Evolutionary conservation across 2,113 vertebrate genomes (phyloP).

Genomic region (Carassius auratus): DNA sequence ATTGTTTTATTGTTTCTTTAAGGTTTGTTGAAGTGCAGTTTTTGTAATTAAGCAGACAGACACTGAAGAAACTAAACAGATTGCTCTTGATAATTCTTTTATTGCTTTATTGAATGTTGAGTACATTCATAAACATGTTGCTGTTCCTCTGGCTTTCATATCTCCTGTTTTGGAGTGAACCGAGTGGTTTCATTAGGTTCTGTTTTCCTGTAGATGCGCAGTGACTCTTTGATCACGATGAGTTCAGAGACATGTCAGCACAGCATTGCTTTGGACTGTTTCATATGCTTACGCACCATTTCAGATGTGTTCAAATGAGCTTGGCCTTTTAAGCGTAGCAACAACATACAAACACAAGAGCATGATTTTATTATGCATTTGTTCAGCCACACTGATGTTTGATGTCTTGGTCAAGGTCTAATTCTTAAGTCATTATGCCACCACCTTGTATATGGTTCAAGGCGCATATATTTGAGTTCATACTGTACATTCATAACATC

Average conservation of each 20-base stretch:
- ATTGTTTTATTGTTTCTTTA: neutral
- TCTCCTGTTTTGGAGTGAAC: neutral
- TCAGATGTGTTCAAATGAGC: slow-evolving; percentile 11
- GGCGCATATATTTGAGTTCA: neutral
- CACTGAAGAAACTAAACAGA: neutral
- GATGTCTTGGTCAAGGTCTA: neutral
- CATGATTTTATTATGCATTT: neutral
- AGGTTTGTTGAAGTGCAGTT: neutral
- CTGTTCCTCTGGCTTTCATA: neutral
- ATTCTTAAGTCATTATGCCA: neutral
- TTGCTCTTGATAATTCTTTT: neutral
- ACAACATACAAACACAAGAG: neutral
- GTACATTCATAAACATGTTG: slow-evolving; percentile 6
- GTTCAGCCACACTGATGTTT: neutral
- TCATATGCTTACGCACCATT: slow-evolving; percentile 18
- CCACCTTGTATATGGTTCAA: neutral
- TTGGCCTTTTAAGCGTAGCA: neutral
- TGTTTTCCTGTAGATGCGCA: neutral
- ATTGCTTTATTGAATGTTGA: slow-evolving; percentile 20
- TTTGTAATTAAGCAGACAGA: slow-evolving; percentile 9
- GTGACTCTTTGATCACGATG: slow-evolving; percentile 16
- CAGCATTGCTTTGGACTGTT: neutral
- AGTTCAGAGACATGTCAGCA: slow-evolving; percentile 14
- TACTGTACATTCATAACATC: neutral
- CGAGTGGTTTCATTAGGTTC: neutral